Conservation (phyloP, 2,888 invertebrate genomes). For the Erebia ligea region DNA sequence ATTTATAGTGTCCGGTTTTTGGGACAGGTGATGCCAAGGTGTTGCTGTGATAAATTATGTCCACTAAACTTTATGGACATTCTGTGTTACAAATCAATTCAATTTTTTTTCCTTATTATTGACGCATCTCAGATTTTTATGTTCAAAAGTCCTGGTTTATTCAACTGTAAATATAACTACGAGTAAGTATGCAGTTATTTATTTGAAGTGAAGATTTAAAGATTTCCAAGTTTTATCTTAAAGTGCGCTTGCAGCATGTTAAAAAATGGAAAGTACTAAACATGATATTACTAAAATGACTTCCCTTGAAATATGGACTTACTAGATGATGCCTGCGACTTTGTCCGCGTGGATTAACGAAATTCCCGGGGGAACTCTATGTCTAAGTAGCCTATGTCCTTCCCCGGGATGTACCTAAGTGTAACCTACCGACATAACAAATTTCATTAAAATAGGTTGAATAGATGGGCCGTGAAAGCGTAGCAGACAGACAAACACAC, state of each 20-base stretch:
- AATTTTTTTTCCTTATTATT: slow-evolving; percentile 19
- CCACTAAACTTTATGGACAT: slow-evolving; percentile 44
- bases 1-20: slow-evolving; percentile 77
- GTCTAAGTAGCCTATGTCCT: too few relatives aligned
- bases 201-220: background rate
- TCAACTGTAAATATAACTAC: slow-evolving; percentile 3
- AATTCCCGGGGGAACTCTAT: too few relatives aligned
- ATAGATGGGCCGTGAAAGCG: too few relatives aligned
- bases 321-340: too few relatives aligned
- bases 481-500: too few relatives aligned
- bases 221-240: background rate
- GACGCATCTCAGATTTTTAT: slow-evolving; percentile 22
- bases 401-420: too few relatives aligned
- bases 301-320: too few relatives aligned
- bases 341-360: too few relatives aligned
- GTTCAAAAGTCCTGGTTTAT: background rate
- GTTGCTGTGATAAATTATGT: slow-evolving; percentile 49
- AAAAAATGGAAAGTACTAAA: too few relatives aligned
- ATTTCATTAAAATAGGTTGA: too few relatives aligned
- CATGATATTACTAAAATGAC: background rate
- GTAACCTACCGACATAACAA: too few relatives aligned
- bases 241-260: background rate
- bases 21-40: slow-evolving; percentile 70
- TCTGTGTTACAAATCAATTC: slow-evolving; percentile 36
- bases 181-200: background rate